Percentiles rank a stretch among this genome's conserved stretches.
These are phyloP conservation scores for Anguilla rostrata DNA, from an alignment of 2,113 vertebrate species.

Conservation along the genomic window DNA sequence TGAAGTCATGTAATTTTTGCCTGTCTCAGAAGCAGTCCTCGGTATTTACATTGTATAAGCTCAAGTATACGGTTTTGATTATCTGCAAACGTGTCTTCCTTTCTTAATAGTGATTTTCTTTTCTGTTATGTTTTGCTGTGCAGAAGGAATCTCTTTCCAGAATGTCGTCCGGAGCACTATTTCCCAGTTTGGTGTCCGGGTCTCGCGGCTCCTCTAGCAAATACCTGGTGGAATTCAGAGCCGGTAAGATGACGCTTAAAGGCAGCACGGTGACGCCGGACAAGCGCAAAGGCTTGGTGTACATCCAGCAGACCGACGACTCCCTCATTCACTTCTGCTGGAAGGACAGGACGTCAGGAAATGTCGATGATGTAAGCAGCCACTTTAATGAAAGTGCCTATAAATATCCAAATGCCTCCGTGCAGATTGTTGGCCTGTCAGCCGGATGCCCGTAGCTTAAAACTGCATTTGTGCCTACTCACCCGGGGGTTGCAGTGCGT, in stretches of 20 bases:
- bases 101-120: neutral
- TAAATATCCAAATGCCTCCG: neutral
- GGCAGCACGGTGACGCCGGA: constrained; percentile 94
- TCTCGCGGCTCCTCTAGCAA: constrained; percentile 92
- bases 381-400: neutral
- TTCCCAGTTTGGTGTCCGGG: constrained; percentile 93
- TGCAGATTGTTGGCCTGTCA: neutral
- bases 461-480: neutral
- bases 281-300: constrained; percentile 92
- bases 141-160: constrained; percentile 40
- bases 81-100: neutral
- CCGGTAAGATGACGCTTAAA: constrained; percentile 94
- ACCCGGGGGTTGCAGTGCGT: neutral
- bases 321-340: constrained; percentile 98
- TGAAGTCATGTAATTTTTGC: no score
- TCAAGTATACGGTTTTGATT: neutral
- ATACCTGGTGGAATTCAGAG: constrained; percentile 93
- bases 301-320: constrained; percentile 96
- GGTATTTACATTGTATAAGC: no score
- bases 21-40: no score
- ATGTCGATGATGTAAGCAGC: constrained; percentile 85
- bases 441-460: neutral
- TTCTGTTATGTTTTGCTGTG: neutral
- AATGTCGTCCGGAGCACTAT: constrained; percentile 93
- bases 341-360: constrained; percentile 92